These are phyloP conservation scores for Archips xylosteana DNA, from an alignment of 2,888 invertebrate species.

Conservation along the genomic window DNA sequence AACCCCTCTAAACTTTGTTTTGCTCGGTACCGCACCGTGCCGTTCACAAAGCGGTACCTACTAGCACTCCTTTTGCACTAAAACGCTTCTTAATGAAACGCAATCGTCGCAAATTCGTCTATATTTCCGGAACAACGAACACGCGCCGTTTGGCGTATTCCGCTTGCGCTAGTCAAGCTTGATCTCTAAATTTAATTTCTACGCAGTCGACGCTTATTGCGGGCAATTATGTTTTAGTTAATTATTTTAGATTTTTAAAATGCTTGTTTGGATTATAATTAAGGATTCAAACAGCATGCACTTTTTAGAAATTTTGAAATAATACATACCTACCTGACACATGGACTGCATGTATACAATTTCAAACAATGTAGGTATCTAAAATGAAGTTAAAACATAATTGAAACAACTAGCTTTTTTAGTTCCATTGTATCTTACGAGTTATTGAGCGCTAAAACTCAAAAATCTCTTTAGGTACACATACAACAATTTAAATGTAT, in stretches of 20 bases:
- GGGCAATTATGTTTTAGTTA: conserved; percentile 27
- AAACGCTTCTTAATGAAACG: conserved; percentile 79
- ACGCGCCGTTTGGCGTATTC: conserved; percentile 44
- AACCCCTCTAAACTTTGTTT: conserved; percentile 75
- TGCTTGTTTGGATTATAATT: background rate
- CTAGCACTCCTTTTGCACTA: conserved; percentile 68
- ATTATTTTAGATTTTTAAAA: conserved; percentile 18
- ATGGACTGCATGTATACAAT: too few species aligned
- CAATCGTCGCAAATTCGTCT: conserved; percentile 80
- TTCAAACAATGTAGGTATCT: too few species aligned
- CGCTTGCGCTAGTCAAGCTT: conserved; percentile 25
- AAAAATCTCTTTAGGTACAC: background rate
- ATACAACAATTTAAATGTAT: background rate
- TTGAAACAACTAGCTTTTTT: background rate
- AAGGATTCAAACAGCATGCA: too few species aligned
- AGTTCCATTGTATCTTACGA: background rate
- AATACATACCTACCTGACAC: too few species aligned
- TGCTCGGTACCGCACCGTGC: conserved; percentile 63
- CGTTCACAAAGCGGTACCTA: conserved; percentile 68
- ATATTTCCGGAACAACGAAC: conserved; percentile 79
- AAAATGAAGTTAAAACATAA: too few species aligned
- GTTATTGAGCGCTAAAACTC: background rate
- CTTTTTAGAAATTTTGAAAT: too few species aligned
- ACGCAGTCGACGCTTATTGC: conserved; percentile 21
- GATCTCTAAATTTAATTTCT: conserved; percentile 35